Base-by-base conservation (phyloP, 1,140 invertebrate species). In the Penaeus chinensis region DNA sequence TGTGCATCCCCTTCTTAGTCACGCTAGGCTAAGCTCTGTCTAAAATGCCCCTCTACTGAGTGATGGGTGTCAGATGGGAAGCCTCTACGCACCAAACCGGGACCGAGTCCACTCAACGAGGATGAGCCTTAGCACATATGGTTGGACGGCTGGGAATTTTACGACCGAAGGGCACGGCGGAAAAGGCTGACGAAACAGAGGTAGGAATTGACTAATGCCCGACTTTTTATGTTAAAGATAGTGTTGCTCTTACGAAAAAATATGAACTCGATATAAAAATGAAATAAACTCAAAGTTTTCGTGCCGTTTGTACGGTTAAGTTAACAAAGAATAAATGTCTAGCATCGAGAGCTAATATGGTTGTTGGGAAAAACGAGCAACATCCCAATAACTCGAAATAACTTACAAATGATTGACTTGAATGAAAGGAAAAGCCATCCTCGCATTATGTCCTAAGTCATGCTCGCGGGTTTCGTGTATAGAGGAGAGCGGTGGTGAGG, bases 81-180 rank as follows among this genome's bases (percentile, higher is more conserved):
- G 85, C 84, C 89, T 90, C 89, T 90, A 90, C 88, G 88, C 88
- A 90, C 89, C 89, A 90, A 90, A 90, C 89, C 84, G n/a, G 89
- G 85, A 86, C 86, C 62, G 27, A 69, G 84, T 80, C 79, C 82
- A n/a, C 83, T 24, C 89, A 84, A 82, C 84, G 87, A 85, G 89
- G 89, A 90, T 90, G 89, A 90, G 85, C 89, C 89, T 90, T 90
- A 88, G 89, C 87, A 90, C 87, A 89, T 87, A 90, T 89, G 89
- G 87, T 90, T 90, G 89, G 89, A 89, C 66, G 69, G 81, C 66
- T 79, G 20, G 22, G 24, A 69, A 37, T 63, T 60, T 82, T 82
- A 82, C 27, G 60, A 78, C 32, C 32, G 66, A 78, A 78, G 42
- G 24, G 13, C 77, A 79, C 24, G 69, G n/a, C 69, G 32, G 32